Evolutionary conservation across 1,140 invertebrate genomes (phyloP).

Genomic region (Bombus polaris): DNA sequence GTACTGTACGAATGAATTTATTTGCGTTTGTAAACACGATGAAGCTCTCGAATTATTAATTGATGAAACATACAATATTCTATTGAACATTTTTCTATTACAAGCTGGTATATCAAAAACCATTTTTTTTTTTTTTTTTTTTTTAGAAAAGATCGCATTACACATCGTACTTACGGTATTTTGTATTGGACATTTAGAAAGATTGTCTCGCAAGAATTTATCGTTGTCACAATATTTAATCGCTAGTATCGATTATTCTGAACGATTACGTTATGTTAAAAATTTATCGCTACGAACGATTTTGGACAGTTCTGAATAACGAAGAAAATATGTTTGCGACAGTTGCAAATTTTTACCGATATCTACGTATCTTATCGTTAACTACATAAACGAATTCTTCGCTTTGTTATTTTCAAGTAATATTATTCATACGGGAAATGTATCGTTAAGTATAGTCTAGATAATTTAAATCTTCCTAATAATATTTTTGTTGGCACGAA

Average conservation of each 20-base stretch:
- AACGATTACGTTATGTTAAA: background rate
- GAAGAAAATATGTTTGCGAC: background rate
- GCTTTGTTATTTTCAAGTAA: no score
- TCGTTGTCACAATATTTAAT: background rate
- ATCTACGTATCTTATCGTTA: background rate
- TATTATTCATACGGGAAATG: no score
- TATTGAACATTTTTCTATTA: background rate
- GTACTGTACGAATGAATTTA: background rate
- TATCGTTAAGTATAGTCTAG: background rate
- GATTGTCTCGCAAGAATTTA: background rate
- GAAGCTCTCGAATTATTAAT: background rate
- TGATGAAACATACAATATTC: background rate
- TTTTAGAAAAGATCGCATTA: no score
- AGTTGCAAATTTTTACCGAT: background rate
- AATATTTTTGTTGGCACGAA: background rate
- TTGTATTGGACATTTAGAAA: background rate
- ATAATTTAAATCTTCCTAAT: background rate
- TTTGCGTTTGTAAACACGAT: background rate
- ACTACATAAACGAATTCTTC: no score
- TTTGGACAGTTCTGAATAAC: background rate
- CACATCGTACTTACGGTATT: no score
- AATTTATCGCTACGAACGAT: background rate
- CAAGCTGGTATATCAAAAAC: background rate
- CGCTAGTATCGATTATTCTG: background rate
- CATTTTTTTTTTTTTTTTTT: no score